Evolutionary conservation across 1,140 invertebrate species (phyloP), one percentile per base, ranked within the genome.

Genomic region (Lepidurus arcticus): DNA sequence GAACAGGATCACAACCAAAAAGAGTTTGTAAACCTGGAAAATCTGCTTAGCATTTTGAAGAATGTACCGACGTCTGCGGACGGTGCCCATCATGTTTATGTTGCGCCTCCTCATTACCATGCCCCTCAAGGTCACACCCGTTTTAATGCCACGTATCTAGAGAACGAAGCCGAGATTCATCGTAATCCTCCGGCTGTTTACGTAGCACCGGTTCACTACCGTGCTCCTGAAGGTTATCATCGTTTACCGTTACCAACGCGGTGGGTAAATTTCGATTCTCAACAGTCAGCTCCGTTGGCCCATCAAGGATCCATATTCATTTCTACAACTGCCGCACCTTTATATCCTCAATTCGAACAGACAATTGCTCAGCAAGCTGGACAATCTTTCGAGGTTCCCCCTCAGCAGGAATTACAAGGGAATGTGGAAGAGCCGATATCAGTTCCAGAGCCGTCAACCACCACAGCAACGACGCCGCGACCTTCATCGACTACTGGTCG

Each of bases 131-230:
- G 73, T 43, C 44, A 44, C 43, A 73, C 44, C 44, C 74, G 75
- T 42, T 78, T 74, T 45, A 73, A 78, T n/a, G 78, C 75, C 16
- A 78, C 78, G 44, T 78, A 78, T 42, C 26, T 78, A 9, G 78
- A 42, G 42, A 44, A 73, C 73, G 65, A 42, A 42, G 73, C 44
- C 3, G 53, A 44, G 7, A 44, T 65, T 8, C 53, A 73, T 8
- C 73, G 73, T 42, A 78, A 74, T 45, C 78, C 78, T 24, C 78
- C 78, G 24, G 43, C 78, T n/a, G 44, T 78, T 1, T 78, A 75
- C 73, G 78, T 78, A 5, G 78, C 78, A 1, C 78, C 78, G 13
- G 44, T 78, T 13, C 65, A 78, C 24, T 78, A 78, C 78, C 42
- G 73, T n/a, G 74, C 75, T 1, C 78, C 78, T 10, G 42, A 45